Evolutionary conservation across 2,113 vertebrate genomes (phyloP).

Genomic region (Ophiodon elongatus): DNA sequence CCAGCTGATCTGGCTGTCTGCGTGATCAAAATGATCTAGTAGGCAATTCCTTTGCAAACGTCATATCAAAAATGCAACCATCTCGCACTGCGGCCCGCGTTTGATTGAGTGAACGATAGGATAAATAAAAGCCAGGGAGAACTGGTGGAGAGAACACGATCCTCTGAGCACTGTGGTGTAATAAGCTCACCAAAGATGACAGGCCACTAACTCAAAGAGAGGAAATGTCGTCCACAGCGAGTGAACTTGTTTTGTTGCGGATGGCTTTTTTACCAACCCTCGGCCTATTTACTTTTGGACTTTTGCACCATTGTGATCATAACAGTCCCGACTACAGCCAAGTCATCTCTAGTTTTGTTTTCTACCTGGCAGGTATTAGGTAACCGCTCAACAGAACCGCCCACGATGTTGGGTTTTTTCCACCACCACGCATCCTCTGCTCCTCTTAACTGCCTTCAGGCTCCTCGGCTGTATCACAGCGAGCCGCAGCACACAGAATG

Average conservation of each 20-base stretch:
- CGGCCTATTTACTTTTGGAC: conserved; percentile 3
- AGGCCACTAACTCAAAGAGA: neutral
- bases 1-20: neutral
- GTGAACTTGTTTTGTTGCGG: neutral
- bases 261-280: neutral
- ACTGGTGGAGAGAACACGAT: neutral
- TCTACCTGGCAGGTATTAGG: conserved; percentile 65
- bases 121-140: neutral
- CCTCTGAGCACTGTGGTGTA: neutral
- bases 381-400: conserved; percentile 68
- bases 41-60: neutral
- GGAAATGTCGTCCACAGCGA: neutral
- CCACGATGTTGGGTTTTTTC: conserved; percentile 46
- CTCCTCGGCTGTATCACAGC: conserved; percentile 38
- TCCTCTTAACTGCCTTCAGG: conserved; percentile 55
- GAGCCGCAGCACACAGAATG: conserved; percentile 40
- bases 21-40: neutral
- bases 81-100: neutral
- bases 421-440: conserved; percentile 40
- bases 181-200: neutral
- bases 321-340: conserved; percentile 20
- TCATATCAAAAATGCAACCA: neutral
- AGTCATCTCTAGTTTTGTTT: conserved; percentile 50
- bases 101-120: conserved; percentile 6
- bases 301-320: conserved; percentile 15